Base-by-base conservation (phyloP, 2,797 vertebrate species). In the Rhadinocentrus ornatus region DNA sequence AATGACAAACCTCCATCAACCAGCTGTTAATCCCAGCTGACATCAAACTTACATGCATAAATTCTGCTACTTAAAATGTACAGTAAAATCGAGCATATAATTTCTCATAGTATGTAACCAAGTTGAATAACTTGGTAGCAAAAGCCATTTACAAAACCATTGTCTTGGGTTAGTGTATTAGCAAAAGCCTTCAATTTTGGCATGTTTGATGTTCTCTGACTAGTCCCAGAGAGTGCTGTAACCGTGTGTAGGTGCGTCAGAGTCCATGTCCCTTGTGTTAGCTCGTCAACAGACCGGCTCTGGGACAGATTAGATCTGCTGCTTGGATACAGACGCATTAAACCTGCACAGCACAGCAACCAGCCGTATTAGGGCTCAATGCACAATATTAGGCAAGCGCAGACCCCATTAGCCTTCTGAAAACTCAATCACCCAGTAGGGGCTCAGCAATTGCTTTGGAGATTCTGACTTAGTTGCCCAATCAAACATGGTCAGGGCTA, bases 281-380 rank as follows among this genome's bases (percentile, higher is more conserved):
- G 78, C 55, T 73, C 70, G 73, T 84, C 84, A 92, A 89, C 86
- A 84, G 78, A 75, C 66, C 59, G 62, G 86, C 85, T 80, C 78
- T 34, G 34, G 80, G 87, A 91, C 80, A 84, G 89, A 91, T 87
- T 92, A 92, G 77, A 82, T 73, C 68, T 57, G 86, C 86, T 90
- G 90, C 90, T 66, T 86, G 86, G 89, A 91, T 84, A 93, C 89
- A 75, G 80, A 80, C 73, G 73, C 80, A 92, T 90, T 88, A 91
- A 85, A 84, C 76, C 79, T 84, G 82, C 66, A 84, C 80, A 77
- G 83, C 86, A 75, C 81, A 89, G 86, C 85, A 91, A 90, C 87
- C 81, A 78, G 73, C 60, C 53, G 83, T 77, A 87, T 87, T 90
- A 91, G 54, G 71, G 76, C 73, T 66, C 35, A 63, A 74, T 58